Percentiles rank a stretch among this genome's conserved stretches.
Conservation (phyloP, 2,888 invertebrate genomes). For the Chymomyza caudatula region DNA sequence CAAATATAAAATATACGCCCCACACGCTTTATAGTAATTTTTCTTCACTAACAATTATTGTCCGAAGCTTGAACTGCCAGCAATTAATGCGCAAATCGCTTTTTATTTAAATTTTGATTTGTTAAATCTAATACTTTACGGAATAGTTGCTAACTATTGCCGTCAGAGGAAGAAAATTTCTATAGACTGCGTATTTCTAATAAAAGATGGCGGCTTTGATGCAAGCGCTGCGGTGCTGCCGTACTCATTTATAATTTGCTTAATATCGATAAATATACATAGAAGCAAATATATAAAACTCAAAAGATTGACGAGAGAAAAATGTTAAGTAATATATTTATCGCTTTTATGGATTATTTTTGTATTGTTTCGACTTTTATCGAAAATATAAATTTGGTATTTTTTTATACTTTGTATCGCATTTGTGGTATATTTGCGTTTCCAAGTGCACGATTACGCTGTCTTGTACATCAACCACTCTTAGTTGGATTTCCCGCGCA, state of each 20-base stretch:
- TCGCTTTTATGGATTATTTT: too few species aligned
- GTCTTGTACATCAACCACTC: not conserved
- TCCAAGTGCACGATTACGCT: not conserved
- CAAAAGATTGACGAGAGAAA: too few species aligned
- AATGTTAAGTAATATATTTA: too few species aligned
- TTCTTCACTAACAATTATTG: not conserved
- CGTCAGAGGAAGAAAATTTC: constrained; percentile 55
- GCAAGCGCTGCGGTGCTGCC: not conserved
- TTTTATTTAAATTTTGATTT: constrained; percentile 16
- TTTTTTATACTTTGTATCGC: too few species aligned
- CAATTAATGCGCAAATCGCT: not conserved
- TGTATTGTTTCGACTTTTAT: too few species aligned
- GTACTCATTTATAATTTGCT: not conserved
- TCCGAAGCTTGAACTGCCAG: too few species aligned
- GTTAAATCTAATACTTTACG: constrained; percentile 30
- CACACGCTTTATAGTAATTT: constrained; percentile 10
- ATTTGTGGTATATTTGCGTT: not conserved
- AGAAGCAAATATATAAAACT: too few species aligned
- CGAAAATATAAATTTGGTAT: too few species aligned
- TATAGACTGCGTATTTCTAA: constrained; percentile 51
- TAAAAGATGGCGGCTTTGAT: constrained; percentile 71
- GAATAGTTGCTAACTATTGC: constrained; percentile 51
- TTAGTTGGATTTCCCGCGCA: constrained; percentile 1
- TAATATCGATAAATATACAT: not conserved
- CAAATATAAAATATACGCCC: not conserved